phyloP scores from a whole-genome alignment of 2,888 invertebrate species.

The Apodemia mormo region DNA sequence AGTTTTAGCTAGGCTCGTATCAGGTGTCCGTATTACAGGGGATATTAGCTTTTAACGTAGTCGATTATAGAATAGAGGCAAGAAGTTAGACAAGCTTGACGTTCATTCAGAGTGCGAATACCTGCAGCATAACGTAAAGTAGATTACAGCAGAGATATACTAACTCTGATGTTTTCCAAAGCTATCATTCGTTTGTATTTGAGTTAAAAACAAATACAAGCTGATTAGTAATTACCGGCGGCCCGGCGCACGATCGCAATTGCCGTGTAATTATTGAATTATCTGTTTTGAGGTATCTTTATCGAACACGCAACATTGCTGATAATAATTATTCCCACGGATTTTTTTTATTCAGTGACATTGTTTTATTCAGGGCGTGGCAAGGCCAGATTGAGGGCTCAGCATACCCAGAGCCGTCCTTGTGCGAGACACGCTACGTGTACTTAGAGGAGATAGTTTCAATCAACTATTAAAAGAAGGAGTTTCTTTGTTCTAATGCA shows the following conservation, averaged over 20 bases:
- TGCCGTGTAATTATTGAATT: constrained; percentile 9
- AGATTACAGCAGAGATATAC: not conserved
- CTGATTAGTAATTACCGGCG: not conserved
- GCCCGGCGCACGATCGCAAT: constrained; percentile 5
- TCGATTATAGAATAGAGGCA: not conserved
- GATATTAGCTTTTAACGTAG: too few species aligned
- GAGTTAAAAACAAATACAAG: constrained; percentile 8
- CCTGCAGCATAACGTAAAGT: not conserved
- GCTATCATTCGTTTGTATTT: not conserved
- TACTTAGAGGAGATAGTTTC: constrained; percentile 13
- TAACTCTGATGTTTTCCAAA: not conserved
- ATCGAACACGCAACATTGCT: constrained; percentile 10
- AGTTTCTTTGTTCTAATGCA: too few species aligned
- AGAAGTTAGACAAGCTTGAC: not conserved
- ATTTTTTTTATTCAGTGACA: constrained; percentile 30
- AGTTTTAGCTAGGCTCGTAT: too few species aligned
- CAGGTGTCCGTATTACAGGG: too few species aligned
- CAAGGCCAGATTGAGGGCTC: constrained; percentile 27
- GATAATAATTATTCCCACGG: constrained; percentile 31
- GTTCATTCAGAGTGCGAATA: not conserved
- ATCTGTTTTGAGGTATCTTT: constrained; percentile 12
- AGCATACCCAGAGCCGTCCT: constrained; percentile 29
- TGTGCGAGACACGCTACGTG: constrained; percentile 28
- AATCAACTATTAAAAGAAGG: not conserved
- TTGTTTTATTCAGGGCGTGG: constrained; percentile 34